Percentiles rank a stretch among this genome's conserved stretches.
Conservation (phyloP, 2,888 invertebrate species). For the Agonopterix alstromeriana region DNA sequence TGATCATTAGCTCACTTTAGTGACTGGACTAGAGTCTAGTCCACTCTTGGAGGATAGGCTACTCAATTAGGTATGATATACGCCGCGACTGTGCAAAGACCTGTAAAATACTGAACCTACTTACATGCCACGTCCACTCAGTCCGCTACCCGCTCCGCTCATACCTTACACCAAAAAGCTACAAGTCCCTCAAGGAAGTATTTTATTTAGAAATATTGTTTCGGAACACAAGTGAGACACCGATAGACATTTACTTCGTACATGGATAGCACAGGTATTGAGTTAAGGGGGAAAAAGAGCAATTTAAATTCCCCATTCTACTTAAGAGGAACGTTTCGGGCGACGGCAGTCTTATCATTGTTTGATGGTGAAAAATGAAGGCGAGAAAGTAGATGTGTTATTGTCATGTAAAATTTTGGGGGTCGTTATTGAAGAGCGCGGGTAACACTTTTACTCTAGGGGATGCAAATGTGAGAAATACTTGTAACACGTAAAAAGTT, state of each 20-base stretch:
- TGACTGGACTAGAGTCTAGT: too few species aligned
- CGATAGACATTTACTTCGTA: conserved; percentile 34
- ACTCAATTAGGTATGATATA: too few species aligned
- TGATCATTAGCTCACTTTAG: too few species aligned
- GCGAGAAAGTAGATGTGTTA: conserved; percentile 3
- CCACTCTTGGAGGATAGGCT: too few species aligned
- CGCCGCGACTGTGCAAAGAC: too few species aligned
- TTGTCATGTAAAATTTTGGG: conserved; percentile 14
- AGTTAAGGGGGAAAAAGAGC: conserved; percentile 33
- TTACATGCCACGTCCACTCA: neutral
- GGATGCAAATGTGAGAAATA: too few species aligned
- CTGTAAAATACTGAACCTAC: too few species aligned
- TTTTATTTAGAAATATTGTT: conserved; percentile 71
- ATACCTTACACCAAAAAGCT: conserved; percentile 15
- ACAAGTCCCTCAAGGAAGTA: conserved; percentile 40
- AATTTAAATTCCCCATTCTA: conserved; percentile 38
- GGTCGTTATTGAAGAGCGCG: neutral
- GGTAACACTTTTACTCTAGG: too few species aligned
- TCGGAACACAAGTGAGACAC: conserved; percentile 44
- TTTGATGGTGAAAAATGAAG: conserved; percentile 13
- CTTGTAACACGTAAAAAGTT: too few species aligned
- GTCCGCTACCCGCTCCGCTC: conserved; percentile 2
- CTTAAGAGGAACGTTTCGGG: conserved; percentile 2
- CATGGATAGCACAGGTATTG: conserved; percentile 42
- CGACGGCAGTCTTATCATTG: conserved; percentile 1